Evolutionary conservation across 2,888 invertebrate genomes (phyloP).

Genomic region (Meandrusa payeni): DNA sequence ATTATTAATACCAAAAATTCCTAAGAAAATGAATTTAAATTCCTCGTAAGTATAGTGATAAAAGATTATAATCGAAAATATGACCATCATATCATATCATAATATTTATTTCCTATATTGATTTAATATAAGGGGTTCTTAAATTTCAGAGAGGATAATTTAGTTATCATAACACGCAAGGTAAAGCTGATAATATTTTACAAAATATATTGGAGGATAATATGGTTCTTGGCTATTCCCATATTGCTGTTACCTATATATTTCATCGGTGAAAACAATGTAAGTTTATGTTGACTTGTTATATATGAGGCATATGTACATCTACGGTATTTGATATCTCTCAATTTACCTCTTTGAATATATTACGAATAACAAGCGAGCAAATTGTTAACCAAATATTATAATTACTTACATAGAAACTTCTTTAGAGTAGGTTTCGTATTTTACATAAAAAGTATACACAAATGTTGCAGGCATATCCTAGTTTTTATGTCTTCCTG

Average conservation of each 20-base stretch:
- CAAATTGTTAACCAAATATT: too few species aligned
- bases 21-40: conserved; percentile 34
- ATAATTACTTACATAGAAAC: too few species aligned
- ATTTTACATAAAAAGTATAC: too few species aligned
- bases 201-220: conserved; percentile 49
- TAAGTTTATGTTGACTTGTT: conserved; percentile 35
- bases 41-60: conserved; percentile 36
- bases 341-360: too few species aligned
- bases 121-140: background rate
- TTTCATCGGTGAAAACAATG: conserved; percentile 43
- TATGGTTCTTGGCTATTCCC: conserved; percentile 46
- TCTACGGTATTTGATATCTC: too few species aligned
- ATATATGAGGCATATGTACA: too few species aligned
- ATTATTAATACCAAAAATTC: background rate
- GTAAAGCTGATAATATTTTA: conserved; percentile 42
- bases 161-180: conserved; percentile 47
- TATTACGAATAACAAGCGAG: too few species aligned
- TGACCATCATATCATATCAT: too few species aligned
- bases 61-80: too few species aligned
- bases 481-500: conserved; percentile 52
- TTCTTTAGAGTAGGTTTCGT: too few species aligned
- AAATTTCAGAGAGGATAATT: conserved; percentile 49
- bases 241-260: conserved; percentile 49
- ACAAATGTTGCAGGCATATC: conserved; percentile 37
- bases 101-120: too few species aligned